Evolutionary conservation across 2,888 invertebrate species (phyloP).

Genomic region (Euplexia lucipara): DNA sequence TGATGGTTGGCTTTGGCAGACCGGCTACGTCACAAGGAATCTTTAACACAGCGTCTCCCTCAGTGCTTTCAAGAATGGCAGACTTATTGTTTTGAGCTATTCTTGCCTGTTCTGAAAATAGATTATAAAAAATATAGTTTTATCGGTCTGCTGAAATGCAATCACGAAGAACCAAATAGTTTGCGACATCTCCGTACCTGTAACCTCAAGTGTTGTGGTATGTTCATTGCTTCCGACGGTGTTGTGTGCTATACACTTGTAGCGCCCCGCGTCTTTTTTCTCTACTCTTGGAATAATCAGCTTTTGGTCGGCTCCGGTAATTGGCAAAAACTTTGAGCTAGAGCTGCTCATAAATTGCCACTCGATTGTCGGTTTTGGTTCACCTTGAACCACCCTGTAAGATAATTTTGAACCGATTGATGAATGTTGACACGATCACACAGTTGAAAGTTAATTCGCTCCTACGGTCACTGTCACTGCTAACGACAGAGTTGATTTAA

Average conservation of each 20-base stretch:
- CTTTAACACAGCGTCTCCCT: slow-evolving; percentile 30
- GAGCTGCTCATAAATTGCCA: slow-evolving; percentile 23
- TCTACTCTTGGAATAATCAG: not conserved
- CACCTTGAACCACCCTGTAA: slow-evolving; percentile 3
- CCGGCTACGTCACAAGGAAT: slow-evolving; percentile 43
- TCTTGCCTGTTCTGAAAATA: slow-evolving; percentile 20
- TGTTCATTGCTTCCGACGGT: slow-evolving; percentile 28
- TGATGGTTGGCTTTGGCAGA: slow-evolving; percentile 39
- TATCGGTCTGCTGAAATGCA: no score
- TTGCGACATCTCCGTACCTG: slow-evolving; percentile 34
- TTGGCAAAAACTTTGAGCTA: not conserved
- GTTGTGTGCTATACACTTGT: slow-evolving; percentile 43
- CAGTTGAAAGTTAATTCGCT: no score
- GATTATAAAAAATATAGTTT: not conserved
- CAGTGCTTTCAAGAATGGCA: slow-evolving; percentile 14
- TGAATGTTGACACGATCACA: not conserved
- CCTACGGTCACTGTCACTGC: no score
- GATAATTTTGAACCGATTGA: not conserved
- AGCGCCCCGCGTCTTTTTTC: slow-evolving; percentile 24
- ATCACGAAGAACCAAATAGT: no score
- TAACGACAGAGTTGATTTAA: no score
- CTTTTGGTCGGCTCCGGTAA: not conserved
- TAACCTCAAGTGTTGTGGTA: slow-evolving; percentile 37
- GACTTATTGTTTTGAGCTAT: slow-evolving; percentile 9
- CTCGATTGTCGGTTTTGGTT: slow-evolving; percentile 3